A percentile compares a stretch with the other conserved stretches of the same genome.
Conservation (phyloP, 2,113 vertebrate species). For the Psophia crepitans region DNA sequence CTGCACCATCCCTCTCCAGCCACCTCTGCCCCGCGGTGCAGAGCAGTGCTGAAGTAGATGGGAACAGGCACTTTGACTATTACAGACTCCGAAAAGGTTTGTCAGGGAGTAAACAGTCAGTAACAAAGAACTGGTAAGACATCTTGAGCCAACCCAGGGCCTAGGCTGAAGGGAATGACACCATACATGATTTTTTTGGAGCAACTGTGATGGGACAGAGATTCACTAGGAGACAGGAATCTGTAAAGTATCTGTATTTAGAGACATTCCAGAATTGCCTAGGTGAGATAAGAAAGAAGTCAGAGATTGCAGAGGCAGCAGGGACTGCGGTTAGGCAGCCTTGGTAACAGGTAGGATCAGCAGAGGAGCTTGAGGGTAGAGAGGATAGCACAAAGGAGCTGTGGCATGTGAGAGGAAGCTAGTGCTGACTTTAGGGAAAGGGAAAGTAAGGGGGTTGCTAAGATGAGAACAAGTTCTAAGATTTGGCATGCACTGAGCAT, state of each 20-base stretch:
- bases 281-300: not conserved
- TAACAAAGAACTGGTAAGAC: not conserved
- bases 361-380: not conserved
- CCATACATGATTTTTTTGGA: not conserved
- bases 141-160: not conserved
- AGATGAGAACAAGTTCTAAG: not conserved
- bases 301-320: not conserved
- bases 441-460: not conserved
- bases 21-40: accelerated
- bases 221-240: not conserved
- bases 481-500: not conserved
- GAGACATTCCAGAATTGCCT: not conserved
- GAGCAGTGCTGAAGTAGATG: not conserved
- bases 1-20: accelerated
- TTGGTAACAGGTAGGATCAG: not conserved
- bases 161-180: not conserved
- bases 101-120: not conserved
- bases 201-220: not conserved
- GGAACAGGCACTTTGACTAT: not conserved
- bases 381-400: not conserved
- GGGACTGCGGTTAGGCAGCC: not conserved
- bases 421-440: not conserved
- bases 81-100: not conserved
- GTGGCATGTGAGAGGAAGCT: not conserved
- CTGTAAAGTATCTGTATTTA: not conserved